Percentiles rank a stretch among this genome's conserved stretches.
phyloP scores from a whole-genome alignment of 2,113 vertebrate species.

The Rhinoderma darwinii region DNA sequence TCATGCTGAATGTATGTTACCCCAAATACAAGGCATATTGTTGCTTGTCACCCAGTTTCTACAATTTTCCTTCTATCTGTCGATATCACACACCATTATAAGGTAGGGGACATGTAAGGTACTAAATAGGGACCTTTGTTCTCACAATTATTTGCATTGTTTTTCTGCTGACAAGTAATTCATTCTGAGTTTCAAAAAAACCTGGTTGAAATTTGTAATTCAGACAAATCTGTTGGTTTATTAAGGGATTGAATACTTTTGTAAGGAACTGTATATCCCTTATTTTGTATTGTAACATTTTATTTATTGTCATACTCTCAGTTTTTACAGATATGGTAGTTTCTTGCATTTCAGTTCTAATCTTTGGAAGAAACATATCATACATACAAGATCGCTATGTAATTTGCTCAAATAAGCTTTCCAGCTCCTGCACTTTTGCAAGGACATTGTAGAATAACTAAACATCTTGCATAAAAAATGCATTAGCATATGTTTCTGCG shows the following conservation, averaged over 20 bases:
- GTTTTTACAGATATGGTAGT: not conserved
- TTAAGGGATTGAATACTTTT: not conserved
- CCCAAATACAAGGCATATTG: too few species aligned
- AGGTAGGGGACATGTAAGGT: too few species aligned
- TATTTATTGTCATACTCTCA: not conserved
- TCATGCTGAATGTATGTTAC: too few species aligned
- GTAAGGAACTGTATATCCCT: not conserved
- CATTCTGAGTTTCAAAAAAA: too few species aligned
- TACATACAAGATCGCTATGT: slow-evolving; percentile 17
- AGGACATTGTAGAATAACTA: slow-evolving; percentile 49
- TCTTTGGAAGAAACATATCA: not conserved
- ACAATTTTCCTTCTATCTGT: too few species aligned
- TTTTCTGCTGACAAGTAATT: too few species aligned
- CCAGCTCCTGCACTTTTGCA: slow-evolving; percentile 23
- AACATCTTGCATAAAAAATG: slow-evolving; percentile 20
- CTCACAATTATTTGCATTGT: too few species aligned
- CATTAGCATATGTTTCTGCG: slow-evolving; percentile 43
- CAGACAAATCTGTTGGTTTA: not conserved
- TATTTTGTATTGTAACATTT: not conserved
- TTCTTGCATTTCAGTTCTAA: not conserved
- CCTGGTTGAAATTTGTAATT: not conserved
- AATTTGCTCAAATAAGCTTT: slow-evolving; percentile 19
- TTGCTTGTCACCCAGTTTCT: too few species aligned
- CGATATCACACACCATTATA: too few species aligned
- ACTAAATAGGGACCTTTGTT: too few species aligned